Evolutionary conservation across 2,888 invertebrate species (phyloP).

Genomic region (Eledona agricola): DNA sequence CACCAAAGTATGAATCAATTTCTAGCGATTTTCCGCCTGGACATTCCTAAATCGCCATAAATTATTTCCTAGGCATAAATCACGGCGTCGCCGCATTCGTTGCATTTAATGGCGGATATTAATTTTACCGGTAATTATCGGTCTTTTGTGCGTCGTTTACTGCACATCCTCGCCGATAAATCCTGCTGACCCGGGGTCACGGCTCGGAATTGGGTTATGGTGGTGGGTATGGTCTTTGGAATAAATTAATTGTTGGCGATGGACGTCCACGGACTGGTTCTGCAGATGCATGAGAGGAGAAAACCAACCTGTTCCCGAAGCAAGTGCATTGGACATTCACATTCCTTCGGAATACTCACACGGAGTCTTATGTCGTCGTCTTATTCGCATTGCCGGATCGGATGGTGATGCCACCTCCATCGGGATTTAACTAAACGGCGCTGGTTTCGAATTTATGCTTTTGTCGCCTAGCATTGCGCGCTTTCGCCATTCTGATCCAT

Average conservation of each 20-base stretch:
- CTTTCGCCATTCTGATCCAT: no score
- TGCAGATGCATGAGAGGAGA: slow-evolving; percentile 41
- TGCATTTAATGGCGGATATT: slow-evolving; percentile 27
- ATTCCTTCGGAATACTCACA: slow-evolving; percentile 39
- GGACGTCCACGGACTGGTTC: slow-evolving; percentile 41
- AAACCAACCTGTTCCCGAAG: slow-evolving; percentile 44
- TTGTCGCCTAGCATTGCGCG: no score
- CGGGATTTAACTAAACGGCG: slow-evolving; percentile 31
- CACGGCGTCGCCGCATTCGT: slow-evolving; percentile 6
- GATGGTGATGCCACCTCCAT: slow-evolving; percentile 22
- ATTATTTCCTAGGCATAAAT: no score
- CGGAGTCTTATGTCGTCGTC: slow-evolving; percentile 30
- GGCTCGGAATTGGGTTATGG: slow-evolving; percentile 28
- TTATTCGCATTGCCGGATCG: slow-evolving; percentile 26
- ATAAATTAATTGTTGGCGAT: slow-evolving; percentile 30
- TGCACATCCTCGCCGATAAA: slow-evolving; percentile 10
- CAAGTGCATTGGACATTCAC: slow-evolving; percentile 44
- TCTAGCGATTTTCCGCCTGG: slow-evolving; percentile 3
- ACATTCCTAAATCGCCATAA: slow-evolving; percentile 22
- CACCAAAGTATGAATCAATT: no score
- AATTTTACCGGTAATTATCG: slow-evolving; percentile 31
- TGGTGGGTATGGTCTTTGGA: slow-evolving; percentile 23
- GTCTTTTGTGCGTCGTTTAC: slow-evolving; percentile 27
- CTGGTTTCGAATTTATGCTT: no score
- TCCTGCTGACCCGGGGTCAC: slow-evolving; percentile 21